A percentile compares a stretch with the other conserved stretches of the same genome.
phyloP scores from a whole-genome alignment of 2,888 invertebrate genomes.

The Tanypteryx hageni region DNA sequence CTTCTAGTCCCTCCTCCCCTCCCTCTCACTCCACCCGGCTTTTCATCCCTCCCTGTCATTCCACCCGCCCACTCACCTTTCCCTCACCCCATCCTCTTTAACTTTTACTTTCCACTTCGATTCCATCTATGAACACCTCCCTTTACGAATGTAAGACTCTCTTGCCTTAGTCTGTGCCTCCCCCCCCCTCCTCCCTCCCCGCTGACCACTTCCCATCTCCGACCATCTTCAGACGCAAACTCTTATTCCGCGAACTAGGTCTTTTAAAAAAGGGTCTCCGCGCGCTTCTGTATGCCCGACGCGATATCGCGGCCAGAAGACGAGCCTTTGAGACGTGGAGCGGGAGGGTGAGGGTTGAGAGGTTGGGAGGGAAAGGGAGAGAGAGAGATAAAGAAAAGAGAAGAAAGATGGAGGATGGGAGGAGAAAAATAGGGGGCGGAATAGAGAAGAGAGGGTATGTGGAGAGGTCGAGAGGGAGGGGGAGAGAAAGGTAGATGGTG shows the following conservation, averaged over 20 bases:
- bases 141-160: too few species aligned
- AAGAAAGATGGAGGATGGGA: not conserved
- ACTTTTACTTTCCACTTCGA: too few species aligned
- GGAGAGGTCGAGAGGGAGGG: not conserved
- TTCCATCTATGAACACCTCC: too few species aligned
- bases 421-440: too few species aligned
- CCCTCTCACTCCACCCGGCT: not conserved
- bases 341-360: not conserved
- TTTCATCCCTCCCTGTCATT: not conserved
- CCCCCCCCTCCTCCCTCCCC: too few species aligned
- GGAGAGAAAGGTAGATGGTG: not conserved
- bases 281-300: conserved; percentile 38
- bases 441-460: not conserved
- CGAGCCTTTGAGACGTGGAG: not conserved
- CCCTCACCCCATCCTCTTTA: too few species aligned
- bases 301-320: conserved; percentile 21
- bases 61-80: not conserved
- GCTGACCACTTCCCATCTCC: not conserved
- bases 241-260: conserved; percentile 6
- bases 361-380: not conserved
- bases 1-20: not conserved
- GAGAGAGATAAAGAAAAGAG: not conserved
- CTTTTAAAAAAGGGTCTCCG: conserved; percentile 10
- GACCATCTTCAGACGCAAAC: conserved; percentile 15
- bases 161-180: not conserved